phyloP scores from a whole-genome alignment of 2,113 vertebrate genomes.

The Tychaedon coryphoeus region DNA sequence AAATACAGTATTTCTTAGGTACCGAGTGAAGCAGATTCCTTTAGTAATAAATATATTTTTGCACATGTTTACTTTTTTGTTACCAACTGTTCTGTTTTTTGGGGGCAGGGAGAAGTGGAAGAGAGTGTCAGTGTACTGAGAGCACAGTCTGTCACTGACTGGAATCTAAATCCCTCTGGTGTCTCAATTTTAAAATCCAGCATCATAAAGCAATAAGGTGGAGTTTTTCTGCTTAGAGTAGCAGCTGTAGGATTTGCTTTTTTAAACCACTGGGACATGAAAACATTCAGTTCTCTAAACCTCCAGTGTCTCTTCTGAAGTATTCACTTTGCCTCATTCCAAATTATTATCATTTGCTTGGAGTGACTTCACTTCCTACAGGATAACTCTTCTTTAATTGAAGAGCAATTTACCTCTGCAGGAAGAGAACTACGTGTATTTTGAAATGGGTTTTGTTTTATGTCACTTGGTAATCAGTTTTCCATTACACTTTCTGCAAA shows the following conservation, averaged over 20 bases:
- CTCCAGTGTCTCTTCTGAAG: conserved; percentile 5
- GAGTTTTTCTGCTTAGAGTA: conserved; percentile 43
- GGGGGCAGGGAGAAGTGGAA: neutral
- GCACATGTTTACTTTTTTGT: conserved; percentile 8
- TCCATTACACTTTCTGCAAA: neutral
- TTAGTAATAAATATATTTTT: conserved; percentile 23
- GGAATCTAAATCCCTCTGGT: conserved; percentile 38
- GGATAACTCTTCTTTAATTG: conserved; percentile 56
- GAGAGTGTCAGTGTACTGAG: neutral
- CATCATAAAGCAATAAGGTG: conserved; percentile 19
- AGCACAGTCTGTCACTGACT: conserved; percentile 40
- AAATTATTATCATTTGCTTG: conserved; percentile 51
- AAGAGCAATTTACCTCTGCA: conserved; percentile 41
- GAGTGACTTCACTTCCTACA: conserved; percentile 44
- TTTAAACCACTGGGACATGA: conserved; percentile 45
- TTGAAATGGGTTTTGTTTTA: conserved; percentile 6
- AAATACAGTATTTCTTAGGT: neutral
- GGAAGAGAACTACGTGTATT: neutral
- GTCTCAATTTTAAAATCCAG: conserved; percentile 30
- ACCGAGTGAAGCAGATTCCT: neutral
- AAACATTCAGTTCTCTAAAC: conserved; percentile 10
- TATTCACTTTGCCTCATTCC: conserved; percentile 50
- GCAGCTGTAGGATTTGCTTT: conserved; percentile 40
- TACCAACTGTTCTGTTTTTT: neutral
- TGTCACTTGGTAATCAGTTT: neutral